These are phyloP conservation scores for Pentamera pediparva DNA, from an alignment of 53 echinoderm and acorn worm species.

Conservation along the genomic window DNA sequence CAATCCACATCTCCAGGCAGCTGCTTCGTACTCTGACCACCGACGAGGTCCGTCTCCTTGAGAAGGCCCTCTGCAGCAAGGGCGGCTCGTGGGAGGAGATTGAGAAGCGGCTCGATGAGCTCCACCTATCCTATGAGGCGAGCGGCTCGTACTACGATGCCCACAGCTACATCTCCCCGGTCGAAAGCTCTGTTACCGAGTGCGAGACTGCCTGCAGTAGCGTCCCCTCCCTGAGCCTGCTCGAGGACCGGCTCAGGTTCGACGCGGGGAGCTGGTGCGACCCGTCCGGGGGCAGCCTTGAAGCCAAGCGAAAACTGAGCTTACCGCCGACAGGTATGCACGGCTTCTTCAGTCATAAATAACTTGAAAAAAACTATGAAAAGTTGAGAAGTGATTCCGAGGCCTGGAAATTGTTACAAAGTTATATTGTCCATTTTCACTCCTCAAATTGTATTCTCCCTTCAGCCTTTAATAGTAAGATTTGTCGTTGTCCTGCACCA, in stretches of 20 bases:
- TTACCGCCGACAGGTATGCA: conserved; percentile 1
- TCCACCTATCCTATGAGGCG: conserved; percentile 51
- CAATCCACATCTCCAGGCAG: conserved; percentile 80
- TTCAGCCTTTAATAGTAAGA: too few relatives aligned
- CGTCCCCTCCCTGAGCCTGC: conserved; percentile 49
- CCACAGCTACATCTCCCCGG: conserved; percentile 60
- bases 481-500: too few relatives aligned
- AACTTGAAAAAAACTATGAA: too few relatives aligned
- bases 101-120: conserved; percentile 63
- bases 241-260: conserved; percentile 43
- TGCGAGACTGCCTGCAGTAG: conserved; percentile 73
- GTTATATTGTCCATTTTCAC: too few relatives aligned
- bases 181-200: conserved; percentile 73
- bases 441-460: too few relatives aligned
- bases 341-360: too few relatives aligned
- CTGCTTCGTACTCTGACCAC: conserved; percentile 70
- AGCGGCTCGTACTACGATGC: conserved; percentile 26
- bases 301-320: background rate
- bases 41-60: conserved; percentile 75
- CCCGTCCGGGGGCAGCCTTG: background rate
- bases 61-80: conserved; percentile 85
- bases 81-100: conserved; percentile 85
- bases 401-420: too few relatives aligned
- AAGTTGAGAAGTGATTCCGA: too few relatives aligned
- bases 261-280: conserved; percentile 20